phyloP scores from a whole-genome alignment of 2,888 invertebrate genomes.

The Coronaproctus castanopsis region DNA sequence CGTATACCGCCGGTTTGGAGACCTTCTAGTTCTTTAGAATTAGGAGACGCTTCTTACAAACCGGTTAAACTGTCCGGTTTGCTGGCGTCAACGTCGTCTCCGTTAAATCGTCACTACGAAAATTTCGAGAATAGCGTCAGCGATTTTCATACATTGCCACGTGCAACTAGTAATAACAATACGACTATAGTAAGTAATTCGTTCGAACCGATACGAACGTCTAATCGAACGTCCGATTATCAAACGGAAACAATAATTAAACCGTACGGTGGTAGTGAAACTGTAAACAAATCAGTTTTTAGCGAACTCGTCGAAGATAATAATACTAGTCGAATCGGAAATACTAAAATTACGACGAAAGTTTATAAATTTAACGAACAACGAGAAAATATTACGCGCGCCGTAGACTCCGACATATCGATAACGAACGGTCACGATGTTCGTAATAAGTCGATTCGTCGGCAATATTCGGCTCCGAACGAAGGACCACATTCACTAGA shows the following conservation, averaged over 20 bases:
- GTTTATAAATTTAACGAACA: neutral
- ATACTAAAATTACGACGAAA: neutral
- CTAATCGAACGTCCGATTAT: too few species aligned
- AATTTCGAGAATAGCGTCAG: neutral
- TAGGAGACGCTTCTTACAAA: slow-evolving; percentile 34
- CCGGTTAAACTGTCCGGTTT: slow-evolving; percentile 36
- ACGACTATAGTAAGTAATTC: neutral
- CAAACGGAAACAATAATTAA: too few species aligned
- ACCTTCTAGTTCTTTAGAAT: slow-evolving; percentile 31
- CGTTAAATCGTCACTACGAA: neutral
- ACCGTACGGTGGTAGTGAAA: too few species aligned
- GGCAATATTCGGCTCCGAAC: too few species aligned
- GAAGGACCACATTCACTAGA: neutral
- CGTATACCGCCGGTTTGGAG: slow-evolving; percentile 40
- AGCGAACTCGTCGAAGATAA: neutral
- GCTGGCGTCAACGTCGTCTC: too few species aligned
- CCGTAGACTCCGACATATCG: neutral
- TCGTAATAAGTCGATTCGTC: too few species aligned
- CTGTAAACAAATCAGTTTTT: neutral
- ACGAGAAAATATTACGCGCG: neutral
- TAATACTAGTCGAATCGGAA: neutral
- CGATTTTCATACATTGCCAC: neutral
- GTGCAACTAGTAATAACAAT: neutral
- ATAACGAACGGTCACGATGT: too few species aligned
- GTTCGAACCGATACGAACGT: too few species aligned